Evolutionary conservation across 1,140 invertebrate genomes (phyloP).

Genomic region (Pectinophora gossypiella): DNA sequence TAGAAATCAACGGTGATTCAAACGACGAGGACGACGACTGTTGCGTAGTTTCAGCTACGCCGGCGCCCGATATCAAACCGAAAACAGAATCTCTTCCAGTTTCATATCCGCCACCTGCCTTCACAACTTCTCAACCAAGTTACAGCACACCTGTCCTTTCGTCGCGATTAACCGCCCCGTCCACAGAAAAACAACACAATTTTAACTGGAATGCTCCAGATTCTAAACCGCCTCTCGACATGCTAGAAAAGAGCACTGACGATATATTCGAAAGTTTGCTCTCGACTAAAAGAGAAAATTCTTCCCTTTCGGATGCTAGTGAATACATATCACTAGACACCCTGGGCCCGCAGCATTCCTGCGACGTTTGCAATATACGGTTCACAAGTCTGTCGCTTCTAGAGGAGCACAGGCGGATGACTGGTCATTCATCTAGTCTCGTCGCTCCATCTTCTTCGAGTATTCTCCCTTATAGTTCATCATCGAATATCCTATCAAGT

Average conservation of each 20-base stretch:
- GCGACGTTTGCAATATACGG: slow-evolving; percentile 67
- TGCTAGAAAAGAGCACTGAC: slow-evolving; percentile 62
- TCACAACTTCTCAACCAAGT: slow-evolving; percentile 32
- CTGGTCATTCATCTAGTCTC: slow-evolving; percentile 60
- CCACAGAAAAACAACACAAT: slow-evolving; percentile 57
- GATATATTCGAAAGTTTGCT: slow-evolving; percentile 64
- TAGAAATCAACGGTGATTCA: slow-evolving; percentile 68
- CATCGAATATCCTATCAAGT: slow-evolving; percentile 50
- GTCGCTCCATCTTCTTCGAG: slow-evolving; percentile 37
- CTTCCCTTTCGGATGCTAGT: slow-evolving; percentile 54
- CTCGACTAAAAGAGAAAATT: slow-evolving; percentile 50
- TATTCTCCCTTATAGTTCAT: slow-evolving; percentile 49
- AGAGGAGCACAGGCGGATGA: slow-evolving; percentile 61
- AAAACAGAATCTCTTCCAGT: slow-evolving; percentile 37
- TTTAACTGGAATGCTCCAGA: slow-evolving; percentile 67
- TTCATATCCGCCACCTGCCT: slow-evolving; percentile 31
- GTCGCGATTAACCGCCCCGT: slow-evolving; percentile 32
- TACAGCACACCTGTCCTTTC: slow-evolving; percentile 26
- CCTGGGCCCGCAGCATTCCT: slow-evolving; percentile 67
- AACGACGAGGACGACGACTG: slow-evolving; percentile 69
- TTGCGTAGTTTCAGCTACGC: slow-evolving; percentile 64
- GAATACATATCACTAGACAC: slow-evolving; percentile 70
- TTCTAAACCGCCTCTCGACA: slow-evolving; percentile 54
- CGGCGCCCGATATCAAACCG: slow-evolving; percentile 48
- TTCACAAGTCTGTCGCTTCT: slow-evolving; percentile 59